Evolutionary conservation across 2,113 vertebrate genomes (phyloP).

Genomic region (Colossoma macropomum): DNA sequence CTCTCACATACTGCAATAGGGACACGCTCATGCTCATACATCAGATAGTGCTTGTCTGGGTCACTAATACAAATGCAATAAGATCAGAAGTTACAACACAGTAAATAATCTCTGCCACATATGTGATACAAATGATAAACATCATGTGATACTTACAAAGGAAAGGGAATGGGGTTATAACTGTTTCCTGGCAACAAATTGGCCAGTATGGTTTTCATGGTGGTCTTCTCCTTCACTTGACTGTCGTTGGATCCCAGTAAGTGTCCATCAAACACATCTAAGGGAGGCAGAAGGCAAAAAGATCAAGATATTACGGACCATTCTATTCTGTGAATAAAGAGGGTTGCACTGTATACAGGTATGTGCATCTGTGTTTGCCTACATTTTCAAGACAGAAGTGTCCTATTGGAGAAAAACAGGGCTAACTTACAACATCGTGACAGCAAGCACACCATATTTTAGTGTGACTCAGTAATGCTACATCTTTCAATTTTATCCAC

Average conservation of each 20-base stretch:
- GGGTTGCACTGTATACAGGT: background rate
- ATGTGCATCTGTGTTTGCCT: background rate
- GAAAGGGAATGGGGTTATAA: constrained; percentile 93
- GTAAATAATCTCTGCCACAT: background rate
- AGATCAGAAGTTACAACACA: background rate
- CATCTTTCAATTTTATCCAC: too few species aligned
- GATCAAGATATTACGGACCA: background rate
- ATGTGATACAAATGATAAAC: background rate
- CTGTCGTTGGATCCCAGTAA: constrained; percentile 90
- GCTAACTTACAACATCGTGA: too few species aligned
- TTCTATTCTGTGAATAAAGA: background rate
- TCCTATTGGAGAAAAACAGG: too few species aligned
- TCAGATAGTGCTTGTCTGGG: constrained; percentile 97
- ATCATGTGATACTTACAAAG: constrained; percentile 84
- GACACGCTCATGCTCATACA: constrained; percentile 96
- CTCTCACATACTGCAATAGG: constrained; percentile 97
- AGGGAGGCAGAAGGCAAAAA: background rate
- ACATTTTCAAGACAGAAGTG: too few species aligned
- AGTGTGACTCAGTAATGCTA: too few species aligned
- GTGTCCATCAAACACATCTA: constrained; percentile 96
- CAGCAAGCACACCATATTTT: too few species aligned
- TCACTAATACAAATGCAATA: constrained; percentile 78
- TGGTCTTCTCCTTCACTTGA: constrained; percentile 98
- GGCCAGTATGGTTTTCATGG: constrained; percentile 98
- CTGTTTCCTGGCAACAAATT: constrained; percentile 96